Evolutionary conservation across 2,113 vertebrate species (phyloP).

Genomic region (Platichthys stellatus): DNA sequence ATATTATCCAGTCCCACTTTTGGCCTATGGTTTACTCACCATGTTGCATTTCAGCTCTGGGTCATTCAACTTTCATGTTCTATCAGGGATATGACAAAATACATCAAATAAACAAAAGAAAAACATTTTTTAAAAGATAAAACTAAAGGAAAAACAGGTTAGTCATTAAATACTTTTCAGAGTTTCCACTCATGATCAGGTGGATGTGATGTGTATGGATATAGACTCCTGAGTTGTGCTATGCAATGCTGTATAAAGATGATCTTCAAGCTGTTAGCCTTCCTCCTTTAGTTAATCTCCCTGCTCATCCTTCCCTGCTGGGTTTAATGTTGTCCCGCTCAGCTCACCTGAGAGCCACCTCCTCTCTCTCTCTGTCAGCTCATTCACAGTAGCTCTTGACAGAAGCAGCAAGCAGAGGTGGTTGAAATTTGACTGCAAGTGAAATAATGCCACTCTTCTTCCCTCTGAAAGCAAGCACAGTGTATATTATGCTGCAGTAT

Average conservation of each 20-base stretch:
- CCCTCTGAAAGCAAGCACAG: not conserved
- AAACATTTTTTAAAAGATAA: not conserved
- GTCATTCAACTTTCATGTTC: slow-evolving; percentile 17
- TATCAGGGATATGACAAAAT: slow-evolving; percentile 16
- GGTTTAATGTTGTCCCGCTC: slow-evolving; percentile 63
- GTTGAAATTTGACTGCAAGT: slow-evolving; percentile 46
- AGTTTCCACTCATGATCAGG: not conserved
- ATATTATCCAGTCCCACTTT: no score
- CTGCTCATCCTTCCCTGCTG: slow-evolving; percentile 66
- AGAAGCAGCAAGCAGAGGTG: slow-evolving; percentile 44
- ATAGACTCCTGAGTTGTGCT: not conserved
- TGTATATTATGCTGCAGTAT: slow-evolving; percentile 28
- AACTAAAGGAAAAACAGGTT: slow-evolving; percentile 10
- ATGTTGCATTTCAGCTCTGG: slow-evolving; percentile 15
- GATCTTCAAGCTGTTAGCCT: slow-evolving; percentile 56
- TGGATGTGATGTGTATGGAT: not conserved
- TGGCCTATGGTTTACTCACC: not conserved
- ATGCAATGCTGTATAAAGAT: slow-evolving; percentile 17
- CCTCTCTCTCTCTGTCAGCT: slow-evolving; percentile 30
- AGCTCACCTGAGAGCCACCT: slow-evolving; percentile 57
- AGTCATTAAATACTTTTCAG: not conserved
- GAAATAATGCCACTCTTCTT: slow-evolving; percentile 33
- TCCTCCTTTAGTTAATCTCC: slow-evolving; percentile 66
- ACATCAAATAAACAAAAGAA: not conserved
- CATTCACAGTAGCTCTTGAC: slow-evolving; percentile 40